Evolutionary conservation across 2,113 vertebrate genomes (phyloP), one percentile per base, ranked within the genome.

Genomic region (Puma concolor): DNA sequence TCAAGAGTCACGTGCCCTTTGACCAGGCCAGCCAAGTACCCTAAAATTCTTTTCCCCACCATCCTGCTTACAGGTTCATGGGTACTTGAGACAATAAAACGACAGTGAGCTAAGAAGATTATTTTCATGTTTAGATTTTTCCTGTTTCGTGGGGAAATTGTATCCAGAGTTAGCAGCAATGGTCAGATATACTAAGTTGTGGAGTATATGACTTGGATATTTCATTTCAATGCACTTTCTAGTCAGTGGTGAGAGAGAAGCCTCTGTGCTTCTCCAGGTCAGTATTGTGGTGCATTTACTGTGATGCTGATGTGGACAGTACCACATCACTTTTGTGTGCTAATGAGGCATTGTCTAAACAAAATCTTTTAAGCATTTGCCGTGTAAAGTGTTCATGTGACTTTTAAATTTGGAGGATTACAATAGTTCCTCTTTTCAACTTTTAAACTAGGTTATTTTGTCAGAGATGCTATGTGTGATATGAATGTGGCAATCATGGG

Each of bases 341-440:
- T 88, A 52, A 36, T 57, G 66, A 91, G 5, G 93, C 71, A n/a
- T 85, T 74, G 69, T 95, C 67, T 54, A 38, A 84, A 48, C 80
- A 74, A 2, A 84, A 85, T 82, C 66, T 81, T 67, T 36, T 60
- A 44, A 86, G n/a, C 15, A 33, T 52, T 66, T 86, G 64, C n/a
- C 77, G 84, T 38, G 94, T 95, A 74, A 3, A 67, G 72, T 88
- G 16, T 80, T 33, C 54, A 2, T 96, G 76, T 91, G 67, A 93
- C 57, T 95, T 93, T 94, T 83, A 76, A 83, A 79, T 91, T 94
- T 91, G 67, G 67, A 95, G 77, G 7, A 82, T 94, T 91, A 74
- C 31, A 93, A 4, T 67, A 64, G 52, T 36, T 85, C 13, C 27
- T 94, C 63, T 69, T 96, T 84, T 64, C 52, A 95, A 38, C 12